Evolutionary conservation across 2,797 vertebrate species (phyloP).

Genomic region (Catharus ustulatus): DNA sequence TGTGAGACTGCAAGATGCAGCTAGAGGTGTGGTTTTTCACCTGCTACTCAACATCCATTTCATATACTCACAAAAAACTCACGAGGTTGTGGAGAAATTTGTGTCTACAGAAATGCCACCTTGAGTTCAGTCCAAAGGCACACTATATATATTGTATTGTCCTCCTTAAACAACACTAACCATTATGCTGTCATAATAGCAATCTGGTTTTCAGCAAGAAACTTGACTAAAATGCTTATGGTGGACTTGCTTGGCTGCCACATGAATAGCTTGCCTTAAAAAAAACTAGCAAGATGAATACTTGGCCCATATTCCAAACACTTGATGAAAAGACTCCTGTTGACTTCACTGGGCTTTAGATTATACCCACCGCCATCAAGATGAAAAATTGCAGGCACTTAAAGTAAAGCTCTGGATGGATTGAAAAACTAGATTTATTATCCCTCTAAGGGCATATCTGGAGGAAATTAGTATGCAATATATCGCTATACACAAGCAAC

Average conservation of each 20-base stretch:
- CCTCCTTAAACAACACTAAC: background rate
- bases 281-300: background rate
- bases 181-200: background rate
- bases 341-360: slow-evolving; percentile 35
- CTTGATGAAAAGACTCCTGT: slow-evolving; percentile 1
- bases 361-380: slow-evolving; percentile 7
- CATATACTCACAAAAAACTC: background rate
- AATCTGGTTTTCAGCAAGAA: background rate
- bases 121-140: background rate
- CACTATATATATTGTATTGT: background rate
- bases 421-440: slow-evolving; percentile 45
- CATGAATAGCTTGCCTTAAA: background rate
- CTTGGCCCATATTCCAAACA: background rate
- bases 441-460: slow-evolving; percentile 2
- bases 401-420: slow-evolving; percentile 35
- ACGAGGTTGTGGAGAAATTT: background rate
- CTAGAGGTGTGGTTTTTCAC: background rate
- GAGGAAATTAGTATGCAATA: slow-evolving; percentile 46
- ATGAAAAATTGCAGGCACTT: slow-evolving; percentile 43
- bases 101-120: background rate
- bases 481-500: background rate
- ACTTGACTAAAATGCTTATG: background rate
- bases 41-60: background rate
- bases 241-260: background rate
- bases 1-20: background rate